A percentile compares a stretch with the other conserved stretches of the same genome.
These are phyloP conservation scores for Dicycla oo DNA, from an alignment of 2,888 invertebrate genomes.

Conservation along the genomic window DNA sequence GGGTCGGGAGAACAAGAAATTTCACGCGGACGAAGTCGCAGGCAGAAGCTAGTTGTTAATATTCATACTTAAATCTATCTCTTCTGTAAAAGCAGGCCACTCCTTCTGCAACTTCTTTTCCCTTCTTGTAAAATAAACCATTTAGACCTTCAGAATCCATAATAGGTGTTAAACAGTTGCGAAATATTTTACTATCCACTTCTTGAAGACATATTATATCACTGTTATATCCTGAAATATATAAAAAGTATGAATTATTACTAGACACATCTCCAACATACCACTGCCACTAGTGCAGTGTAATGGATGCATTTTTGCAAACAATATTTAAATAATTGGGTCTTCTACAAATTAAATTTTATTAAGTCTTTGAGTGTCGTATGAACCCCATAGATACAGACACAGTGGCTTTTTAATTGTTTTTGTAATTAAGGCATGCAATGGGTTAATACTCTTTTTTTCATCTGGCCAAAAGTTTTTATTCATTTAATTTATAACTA, in stretches of 20 bases:
- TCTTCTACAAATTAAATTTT: background rate
- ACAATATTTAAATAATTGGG: background rate
- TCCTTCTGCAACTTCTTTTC: conserved; percentile 94
- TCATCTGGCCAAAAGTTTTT: too few species aligned
- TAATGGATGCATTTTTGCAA: background rate
- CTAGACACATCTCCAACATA: background rate
- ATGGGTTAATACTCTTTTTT: background rate
- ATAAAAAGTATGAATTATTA: background rate
- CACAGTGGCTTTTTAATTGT: too few species aligned
- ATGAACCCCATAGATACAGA: too few species aligned
- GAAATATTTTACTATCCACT: conserved; percentile 95
- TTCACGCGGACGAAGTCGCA: too few species aligned
- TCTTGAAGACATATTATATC: conserved; percentile 98
- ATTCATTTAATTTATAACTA: too few species aligned
- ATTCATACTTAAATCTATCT: conserved; percentile 92
- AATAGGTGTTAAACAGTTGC: conserved; percentile 91
- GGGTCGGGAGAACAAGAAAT: too few species aligned
- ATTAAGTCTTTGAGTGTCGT: too few species aligned
- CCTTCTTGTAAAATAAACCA: conserved; percentile 93
- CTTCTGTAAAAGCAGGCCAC: conserved; percentile 94
- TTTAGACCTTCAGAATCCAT: conserved; percentile 89
- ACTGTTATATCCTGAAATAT: conserved; percentile 94
- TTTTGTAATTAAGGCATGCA: too few species aligned
- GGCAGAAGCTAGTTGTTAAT: background rate
- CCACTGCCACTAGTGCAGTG: background rate